Base-by-base conservation (phyloP, 2,113 vertebrate species). In the Oreochromis tanganicae region DNA sequence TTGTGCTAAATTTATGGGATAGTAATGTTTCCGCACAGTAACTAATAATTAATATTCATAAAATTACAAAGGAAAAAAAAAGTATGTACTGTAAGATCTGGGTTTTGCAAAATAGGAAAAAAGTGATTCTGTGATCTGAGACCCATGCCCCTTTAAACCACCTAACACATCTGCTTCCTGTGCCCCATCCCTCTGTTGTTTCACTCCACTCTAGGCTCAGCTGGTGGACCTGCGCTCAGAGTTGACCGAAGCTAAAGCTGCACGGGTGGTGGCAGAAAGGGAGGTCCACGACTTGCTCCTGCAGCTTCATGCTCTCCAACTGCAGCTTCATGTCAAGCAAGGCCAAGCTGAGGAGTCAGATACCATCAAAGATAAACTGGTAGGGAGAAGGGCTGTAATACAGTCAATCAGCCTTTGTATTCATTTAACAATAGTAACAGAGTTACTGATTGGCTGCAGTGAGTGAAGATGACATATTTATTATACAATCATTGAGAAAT, bases 251-350 rank as follows among this genome's bases (percentile, higher is more conserved):
- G 97, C 95, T 0, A 98, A 98, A 87, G 98, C 97, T 7, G 98
- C 99, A 93, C 97, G 97, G 78, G 92, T 91, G 0, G 97, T 98
- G 3, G 66, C 98, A 83, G 98, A 99, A 71, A 97, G 97, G 89
- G 98, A 99, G 94, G 98, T 99, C 17, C 98, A 99, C 0, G 98
- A 98, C 88, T 98, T 99, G 85, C 97, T 99, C 16, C 97, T 99
- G 83, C 98, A 99, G 93, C 97, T 99, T 1, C 98, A 99, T 3
- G 96, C 98, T 19, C 94, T 99, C 83, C 99, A 99, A 80, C 97
- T 99, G 73, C 98, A 99, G 91, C 96, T 99, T 1, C 97, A 98
- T 36, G 96, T 97, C 85, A 98, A 99, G 95, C 97, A 97, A 5
- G 98, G 98, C 4, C 98, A 97, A 90, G 94, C 82, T 8, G 96